Conservation (phyloP, 2,797 vertebrate genomes). For the Acrocephalus scirpaceus region DNA sequence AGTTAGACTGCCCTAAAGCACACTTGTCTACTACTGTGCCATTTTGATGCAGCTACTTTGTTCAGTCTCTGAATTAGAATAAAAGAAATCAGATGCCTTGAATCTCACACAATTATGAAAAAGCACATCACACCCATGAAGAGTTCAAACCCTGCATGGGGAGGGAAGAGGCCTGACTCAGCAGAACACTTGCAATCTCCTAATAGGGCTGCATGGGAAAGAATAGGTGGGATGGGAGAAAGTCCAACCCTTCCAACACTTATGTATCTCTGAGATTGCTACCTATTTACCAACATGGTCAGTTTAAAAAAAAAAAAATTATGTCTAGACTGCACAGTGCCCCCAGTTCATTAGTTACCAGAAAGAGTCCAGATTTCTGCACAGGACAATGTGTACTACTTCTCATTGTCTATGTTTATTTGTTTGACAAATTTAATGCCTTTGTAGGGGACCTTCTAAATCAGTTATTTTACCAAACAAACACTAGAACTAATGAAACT, state of each 20-base stretch:
- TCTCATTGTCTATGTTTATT: not conserved
- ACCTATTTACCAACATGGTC: not conserved
- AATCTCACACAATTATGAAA: not conserved
- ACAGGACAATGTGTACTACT: not conserved
- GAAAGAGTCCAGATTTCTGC: not conserved
- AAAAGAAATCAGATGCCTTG: not conserved
- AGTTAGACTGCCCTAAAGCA: not conserved
- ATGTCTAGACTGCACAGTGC: fast-evolving
- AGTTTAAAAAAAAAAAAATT: not conserved
- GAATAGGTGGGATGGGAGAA: not conserved
- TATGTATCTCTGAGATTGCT: fast-evolving
- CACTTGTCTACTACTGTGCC: not conserved
- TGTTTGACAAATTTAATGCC: not conserved
- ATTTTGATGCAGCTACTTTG: not conserved
- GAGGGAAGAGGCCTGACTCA: not conserved
- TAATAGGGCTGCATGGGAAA: fast-evolving
- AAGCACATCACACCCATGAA: not conserved
- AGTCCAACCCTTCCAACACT: not conserved
- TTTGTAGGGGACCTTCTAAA: not conserved
- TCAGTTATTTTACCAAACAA: not conserved
- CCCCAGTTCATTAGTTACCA: not conserved
- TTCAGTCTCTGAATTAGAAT: not conserved
- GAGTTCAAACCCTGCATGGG: fast-evolving
- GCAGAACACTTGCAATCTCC: not conserved
- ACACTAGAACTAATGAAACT: not conserved